These are phyloP conservation scores for Drosophila pseudotalamancana DNA, from an alignment of 2,888 invertebrate genomes.

Conservation along the genomic window DNA sequence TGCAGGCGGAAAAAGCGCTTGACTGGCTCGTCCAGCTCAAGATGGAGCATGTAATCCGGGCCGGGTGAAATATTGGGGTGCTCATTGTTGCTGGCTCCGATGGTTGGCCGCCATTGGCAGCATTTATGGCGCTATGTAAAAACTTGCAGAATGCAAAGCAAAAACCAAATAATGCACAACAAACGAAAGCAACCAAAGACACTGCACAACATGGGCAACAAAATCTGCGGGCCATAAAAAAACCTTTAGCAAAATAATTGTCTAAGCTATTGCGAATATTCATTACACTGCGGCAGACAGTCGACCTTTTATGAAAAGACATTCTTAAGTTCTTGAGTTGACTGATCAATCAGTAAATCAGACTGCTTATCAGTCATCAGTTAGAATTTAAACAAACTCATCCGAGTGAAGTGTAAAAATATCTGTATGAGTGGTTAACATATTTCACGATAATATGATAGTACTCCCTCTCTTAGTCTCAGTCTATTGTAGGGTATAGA, in stretches of 20 bases:
- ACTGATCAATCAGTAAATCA: not conserved
- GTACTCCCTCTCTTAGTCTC: not conserved
- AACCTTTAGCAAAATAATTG: not conserved
- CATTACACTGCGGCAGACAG: not conserved
- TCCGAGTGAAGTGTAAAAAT: too few species aligned
- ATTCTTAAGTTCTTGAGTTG: not conserved
- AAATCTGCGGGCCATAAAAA: conserved; percentile 10
- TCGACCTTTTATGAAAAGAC: not conserved
- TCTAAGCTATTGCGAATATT: not conserved
- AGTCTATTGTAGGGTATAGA: conserved; percentile 15
- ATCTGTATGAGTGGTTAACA: not conserved
- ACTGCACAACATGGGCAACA: conserved; percentile 15
- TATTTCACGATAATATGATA: not conserved
- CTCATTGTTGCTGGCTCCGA: too few species aligned
- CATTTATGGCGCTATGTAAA: conserved; percentile 62
- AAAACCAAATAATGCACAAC: conserved; percentile 64
- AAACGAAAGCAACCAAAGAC: conserved; percentile 39
- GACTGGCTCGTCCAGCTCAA: conserved; percentile 53
- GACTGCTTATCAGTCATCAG: not conserved
- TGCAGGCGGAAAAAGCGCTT: conserved; percentile 78
- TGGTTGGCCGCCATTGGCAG: conserved; percentile 56
- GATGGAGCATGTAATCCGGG: conserved; percentile 44
- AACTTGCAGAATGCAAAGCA: conserved; percentile 66
- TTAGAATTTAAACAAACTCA: too few species aligned
- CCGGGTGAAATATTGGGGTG: too few species aligned